Conservation (phyloP, 2,797 vertebrate species). For the Coranthus polyacanthus region DNA sequence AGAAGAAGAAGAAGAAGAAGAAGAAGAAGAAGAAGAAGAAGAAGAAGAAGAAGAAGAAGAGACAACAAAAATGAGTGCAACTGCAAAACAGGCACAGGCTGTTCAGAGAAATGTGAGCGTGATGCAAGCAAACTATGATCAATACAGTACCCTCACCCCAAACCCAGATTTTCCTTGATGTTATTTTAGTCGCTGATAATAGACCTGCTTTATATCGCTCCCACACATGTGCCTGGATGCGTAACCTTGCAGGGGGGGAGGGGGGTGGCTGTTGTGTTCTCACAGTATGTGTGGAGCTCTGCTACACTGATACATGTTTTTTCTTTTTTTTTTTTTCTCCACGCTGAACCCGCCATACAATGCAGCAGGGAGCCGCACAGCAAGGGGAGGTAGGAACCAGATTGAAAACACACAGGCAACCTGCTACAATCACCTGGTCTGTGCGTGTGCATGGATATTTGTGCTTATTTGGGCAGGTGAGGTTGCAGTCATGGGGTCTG, state of each 20-base stretch:
- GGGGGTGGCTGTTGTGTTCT: slow-evolving; percentile 42
- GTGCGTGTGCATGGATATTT: slow-evolving; percentile 26
- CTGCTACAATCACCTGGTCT: slow-evolving; percentile 25
- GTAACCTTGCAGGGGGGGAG: slow-evolving; percentile 20
- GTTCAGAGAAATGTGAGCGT: slow-evolving; percentile 70
- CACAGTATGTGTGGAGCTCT: slow-evolving; percentile 42
- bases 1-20: slow-evolving; percentile 35
- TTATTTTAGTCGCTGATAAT: slow-evolving; percentile 73
- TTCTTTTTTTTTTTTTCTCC: slow-evolving; percentile 9
- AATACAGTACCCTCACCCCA: slow-evolving; percentile 69
- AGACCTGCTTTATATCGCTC: slow-evolving; percentile 63
- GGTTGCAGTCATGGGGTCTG: slow-evolving; percentile 12
- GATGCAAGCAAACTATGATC: slow-evolving; percentile 73
- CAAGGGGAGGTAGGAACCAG: slow-evolving; percentile 13
- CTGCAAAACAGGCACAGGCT: slow-evolving; percentile 50
- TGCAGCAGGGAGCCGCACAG: slow-evolving; percentile 31
- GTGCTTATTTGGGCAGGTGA: slow-evolving; percentile 6
- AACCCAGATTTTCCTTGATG: slow-evolving; percentile 56
- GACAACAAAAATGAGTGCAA: slow-evolving; percentile 42
- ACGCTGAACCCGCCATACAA: slow-evolving; percentile 36
- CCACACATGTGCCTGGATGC: slow-evolving; percentile 53
- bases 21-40: slow-evolving; percentile 22
- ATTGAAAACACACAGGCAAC: slow-evolving; percentile 13
- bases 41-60: slow-evolving; percentile 22
- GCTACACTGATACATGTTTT: slow-evolving; percentile 32